These are phyloP conservation scores for Syrista parreyssii DNA, from an alignment of 2,888 invertebrate genomes.

Conservation along the genomic window DNA sequence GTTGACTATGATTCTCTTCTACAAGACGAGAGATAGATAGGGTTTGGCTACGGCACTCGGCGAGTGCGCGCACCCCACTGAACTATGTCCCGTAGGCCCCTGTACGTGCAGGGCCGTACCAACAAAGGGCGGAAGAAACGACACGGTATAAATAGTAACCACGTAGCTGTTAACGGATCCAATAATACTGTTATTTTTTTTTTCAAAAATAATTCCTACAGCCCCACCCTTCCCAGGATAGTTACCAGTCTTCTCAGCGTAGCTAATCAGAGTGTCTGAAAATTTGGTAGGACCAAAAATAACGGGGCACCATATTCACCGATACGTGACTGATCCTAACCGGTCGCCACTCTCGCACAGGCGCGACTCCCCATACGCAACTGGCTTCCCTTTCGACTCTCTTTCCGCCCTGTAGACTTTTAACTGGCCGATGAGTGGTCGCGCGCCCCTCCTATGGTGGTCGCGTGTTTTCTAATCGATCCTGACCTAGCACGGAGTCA, in stretches of 20 bases:
- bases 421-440: not conserved
- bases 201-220: not conserved
- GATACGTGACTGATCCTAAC: not conserved
- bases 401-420: not conserved
- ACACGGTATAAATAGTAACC: not conserved
- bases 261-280: not conserved
- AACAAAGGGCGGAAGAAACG: slow-evolving; percentile 18
- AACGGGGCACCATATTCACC: not conserved
- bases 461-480: slow-evolving; percentile 18
- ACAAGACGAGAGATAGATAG: slow-evolving; percentile 19
- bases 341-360: not conserved
- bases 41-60: slow-evolving; percentile 44
- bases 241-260: not conserved
- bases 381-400: not conserved
- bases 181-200: not conserved
- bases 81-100: slow-evolving; percentile 42
- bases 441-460: slow-evolving; percentile 4
- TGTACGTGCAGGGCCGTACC: slow-evolving; percentile 41
- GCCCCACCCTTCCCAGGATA: not conserved
- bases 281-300: not conserved
- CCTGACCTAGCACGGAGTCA: slow-evolving; percentile 16
- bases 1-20: not conserved
- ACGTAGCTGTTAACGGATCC: not conserved
- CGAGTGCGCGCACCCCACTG: slow-evolving; percentile 55
- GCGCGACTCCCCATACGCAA: slow-evolving; percentile 1